phyloP scores from a whole-genome alignment of 2,113 vertebrate species.

The Myodes glareolus region DNA sequence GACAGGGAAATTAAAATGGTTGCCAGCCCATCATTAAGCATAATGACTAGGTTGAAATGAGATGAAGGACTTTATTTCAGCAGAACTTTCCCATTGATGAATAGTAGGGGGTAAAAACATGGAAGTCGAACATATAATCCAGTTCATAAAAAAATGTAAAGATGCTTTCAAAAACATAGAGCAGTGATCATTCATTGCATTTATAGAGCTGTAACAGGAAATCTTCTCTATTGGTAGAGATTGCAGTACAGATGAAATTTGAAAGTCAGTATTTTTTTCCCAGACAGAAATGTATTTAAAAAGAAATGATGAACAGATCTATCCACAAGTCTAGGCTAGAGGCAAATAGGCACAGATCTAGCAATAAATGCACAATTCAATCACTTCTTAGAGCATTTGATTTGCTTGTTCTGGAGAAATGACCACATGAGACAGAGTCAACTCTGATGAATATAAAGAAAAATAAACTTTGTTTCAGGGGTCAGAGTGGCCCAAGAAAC shows the following conservation, averaged over 20 bases:
- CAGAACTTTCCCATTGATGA: conserved; percentile 57
- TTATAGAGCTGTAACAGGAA: not conserved
- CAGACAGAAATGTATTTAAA: not conserved
- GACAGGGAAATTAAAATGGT: conserved; percentile 61
- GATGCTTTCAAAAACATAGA: conserved; percentile 35
- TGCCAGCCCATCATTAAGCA: conserved; percentile 54
- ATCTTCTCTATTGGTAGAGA: conserved; percentile 22
- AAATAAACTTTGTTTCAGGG: not conserved
- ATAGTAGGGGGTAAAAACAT: conserved; percentile 51
- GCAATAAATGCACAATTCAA: not conserved
- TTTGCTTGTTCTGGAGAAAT: conserved; percentile 63
- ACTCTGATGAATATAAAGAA: conserved; percentile 36
- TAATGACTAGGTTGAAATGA: conserved; percentile 68
- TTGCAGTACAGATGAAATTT: conserved; percentile 7
- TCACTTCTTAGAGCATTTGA: conserved; percentile 71
- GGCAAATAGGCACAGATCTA: not conserved
- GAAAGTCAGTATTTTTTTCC: conserved; percentile 10
- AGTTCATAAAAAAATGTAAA: conserved; percentile 64
- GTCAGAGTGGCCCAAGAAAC: not conserved
- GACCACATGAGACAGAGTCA: conserved; percentile 63
- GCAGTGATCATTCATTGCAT: conserved; percentile 17
- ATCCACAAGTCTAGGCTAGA: not conserved
- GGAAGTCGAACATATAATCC: conserved; percentile 52
- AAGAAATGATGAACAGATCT: not conserved
- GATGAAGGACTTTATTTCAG: conserved; percentile 63